Evolutionary conservation across 1,140 invertebrate species (phyloP).

Genomic region (Drosophila watanabei): DNA sequence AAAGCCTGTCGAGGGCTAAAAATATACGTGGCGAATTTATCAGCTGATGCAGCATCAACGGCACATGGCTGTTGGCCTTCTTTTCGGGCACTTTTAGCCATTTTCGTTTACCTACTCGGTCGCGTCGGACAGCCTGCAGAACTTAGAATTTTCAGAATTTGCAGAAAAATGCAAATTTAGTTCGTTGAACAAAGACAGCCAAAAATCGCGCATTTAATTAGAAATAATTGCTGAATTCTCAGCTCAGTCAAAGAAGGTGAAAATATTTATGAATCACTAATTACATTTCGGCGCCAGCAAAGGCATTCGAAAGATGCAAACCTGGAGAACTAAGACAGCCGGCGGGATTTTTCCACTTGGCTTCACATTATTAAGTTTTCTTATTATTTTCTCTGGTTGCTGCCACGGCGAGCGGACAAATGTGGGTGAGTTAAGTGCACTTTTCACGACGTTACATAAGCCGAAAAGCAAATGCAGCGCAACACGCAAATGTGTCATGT

Average conservation of each 20-base stretch:
- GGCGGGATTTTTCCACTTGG: slow-evolving; percentile 18
- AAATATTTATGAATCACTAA: slow-evolving; percentile 46
- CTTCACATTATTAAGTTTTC: slow-evolving; percentile 16
- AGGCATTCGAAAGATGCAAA: slow-evolving; percentile 9
- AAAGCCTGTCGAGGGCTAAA: slow-evolving; percentile 1
- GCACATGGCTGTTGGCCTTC: slow-evolving; percentile 10
- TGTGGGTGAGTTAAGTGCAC: slow-evolving; percentile 59
- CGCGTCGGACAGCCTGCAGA: slow-evolving; percentile 19
- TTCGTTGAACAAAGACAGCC: slow-evolving; percentile 14
- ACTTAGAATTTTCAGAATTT: background rate
- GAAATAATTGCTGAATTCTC: slow-evolving; percentile 43
- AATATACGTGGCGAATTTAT: slow-evolving; percentile 56
- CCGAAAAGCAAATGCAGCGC: slow-evolving; percentile 5
- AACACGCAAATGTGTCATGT: slow-evolving; percentile 48
- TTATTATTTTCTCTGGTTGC: slow-evolving; percentile 17
- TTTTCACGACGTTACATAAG: slow-evolving; percentile 43
- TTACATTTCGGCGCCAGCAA: slow-evolving; percentile 27
- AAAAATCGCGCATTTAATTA: slow-evolving; percentile 41
- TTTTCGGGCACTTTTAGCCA: slow-evolving; percentile 22
- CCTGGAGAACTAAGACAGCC: background rate
- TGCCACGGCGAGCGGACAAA: slow-evolving; percentile 57
- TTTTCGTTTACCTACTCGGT: slow-evolving; percentile 20
- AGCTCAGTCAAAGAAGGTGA: slow-evolving; percentile 6
- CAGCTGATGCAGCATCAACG: slow-evolving; percentile 15
- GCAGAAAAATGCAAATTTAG: slow-evolving; percentile 38